Evolutionary conservation across 1,140 invertebrate genomes (phyloP).

Genomic region (Drepana arcuata): DNA sequence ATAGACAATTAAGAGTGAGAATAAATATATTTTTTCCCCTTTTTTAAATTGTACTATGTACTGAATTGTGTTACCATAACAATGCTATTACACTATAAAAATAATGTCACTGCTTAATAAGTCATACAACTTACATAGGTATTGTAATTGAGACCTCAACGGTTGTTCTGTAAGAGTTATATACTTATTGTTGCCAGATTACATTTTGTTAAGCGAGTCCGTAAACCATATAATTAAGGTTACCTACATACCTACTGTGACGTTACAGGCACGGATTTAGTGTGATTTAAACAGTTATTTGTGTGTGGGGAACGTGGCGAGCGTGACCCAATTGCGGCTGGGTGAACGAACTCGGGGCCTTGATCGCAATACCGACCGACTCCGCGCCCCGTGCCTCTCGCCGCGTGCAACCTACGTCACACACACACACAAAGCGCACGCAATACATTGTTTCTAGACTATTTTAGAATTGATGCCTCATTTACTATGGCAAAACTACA

Average conservation of each 20-base stretch:
- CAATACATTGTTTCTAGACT: conserved; percentile 39
- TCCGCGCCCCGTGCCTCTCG: conserved; percentile 11
- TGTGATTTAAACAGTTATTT: conserved; percentile 61
- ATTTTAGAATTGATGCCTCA: conserved; percentile 18
- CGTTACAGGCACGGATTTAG: conserved; percentile 48
- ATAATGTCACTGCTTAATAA: no score
- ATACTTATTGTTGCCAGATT: no score
- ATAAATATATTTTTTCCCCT: no score
- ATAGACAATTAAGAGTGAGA: no score
- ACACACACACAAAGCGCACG: conserved; percentile 9
- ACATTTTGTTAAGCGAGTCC: no score
- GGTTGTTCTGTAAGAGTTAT: no score
- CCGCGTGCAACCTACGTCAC: conserved; percentile 11
- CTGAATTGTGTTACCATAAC: no score
- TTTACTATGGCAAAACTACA: no score
- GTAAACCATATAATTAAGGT: conserved; percentile 18
- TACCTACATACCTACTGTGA: conserved; percentile 21
- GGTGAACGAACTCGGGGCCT: conserved; percentile 64
- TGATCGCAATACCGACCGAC: conserved; percentile 61
- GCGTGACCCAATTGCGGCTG: conserved; percentile 57
- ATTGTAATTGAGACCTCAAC: no score
- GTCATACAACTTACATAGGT: no score
- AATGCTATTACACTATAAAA: no score
- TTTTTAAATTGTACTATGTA: no score
- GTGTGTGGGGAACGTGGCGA: conserved; percentile 36